These are phyloP conservation scores for Plagodis dolabraria DNA, from an alignment of 2,888 invertebrate genomes.

Conservation along the genomic window DNA sequence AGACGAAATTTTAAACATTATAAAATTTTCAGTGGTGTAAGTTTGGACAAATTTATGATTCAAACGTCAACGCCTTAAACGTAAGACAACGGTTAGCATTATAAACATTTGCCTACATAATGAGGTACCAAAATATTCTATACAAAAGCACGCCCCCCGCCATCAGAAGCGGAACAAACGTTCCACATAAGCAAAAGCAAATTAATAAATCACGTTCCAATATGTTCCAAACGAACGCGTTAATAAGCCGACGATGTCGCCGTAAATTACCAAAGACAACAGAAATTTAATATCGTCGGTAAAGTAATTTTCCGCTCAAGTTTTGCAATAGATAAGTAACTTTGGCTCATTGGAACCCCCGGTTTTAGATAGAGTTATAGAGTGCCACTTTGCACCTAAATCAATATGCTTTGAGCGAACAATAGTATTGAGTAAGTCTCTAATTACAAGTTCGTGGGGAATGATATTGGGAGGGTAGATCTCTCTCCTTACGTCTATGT, in stretches of 20 bases:
- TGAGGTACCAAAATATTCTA: not conserved
- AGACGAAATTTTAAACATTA: no score
- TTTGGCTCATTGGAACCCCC: slow-evolving; percentile 62
- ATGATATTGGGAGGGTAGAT: slow-evolving; percentile 36
- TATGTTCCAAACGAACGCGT: slow-evolving; percentile 54
- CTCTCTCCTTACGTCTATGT: slow-evolving; percentile 1
- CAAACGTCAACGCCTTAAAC: no score
- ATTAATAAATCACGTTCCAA: slow-evolving; percentile 45
- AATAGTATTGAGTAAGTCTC: slow-evolving; percentile 51
- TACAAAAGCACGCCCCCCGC: slow-evolving; percentile 3
- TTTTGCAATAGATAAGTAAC: slow-evolving; percentile 76
- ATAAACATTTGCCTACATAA: not conserved
- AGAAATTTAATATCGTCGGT: slow-evolving; percentile 79
- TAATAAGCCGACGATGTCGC: slow-evolving; percentile 62
- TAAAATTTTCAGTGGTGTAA: no score
- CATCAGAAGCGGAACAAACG: slow-evolving; percentile 5
- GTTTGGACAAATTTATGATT: no score
- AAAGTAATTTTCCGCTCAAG: slow-evolving; percentile 76
- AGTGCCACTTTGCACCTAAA: slow-evolving; percentile 67
- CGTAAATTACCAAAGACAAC: slow-evolving; percentile 75
- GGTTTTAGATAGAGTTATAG: slow-evolving; percentile 65
- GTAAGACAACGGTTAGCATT: not conserved
- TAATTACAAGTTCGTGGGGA: slow-evolving; percentile 45
- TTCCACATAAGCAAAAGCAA: slow-evolving; percentile 28
- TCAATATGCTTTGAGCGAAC: slow-evolving; percentile 66